Evolutionary conservation across 2,113 vertebrate genomes (phyloP), one percentile per base, ranked within the genome.

Genomic region (Meriones unguiculatus): DNA sequence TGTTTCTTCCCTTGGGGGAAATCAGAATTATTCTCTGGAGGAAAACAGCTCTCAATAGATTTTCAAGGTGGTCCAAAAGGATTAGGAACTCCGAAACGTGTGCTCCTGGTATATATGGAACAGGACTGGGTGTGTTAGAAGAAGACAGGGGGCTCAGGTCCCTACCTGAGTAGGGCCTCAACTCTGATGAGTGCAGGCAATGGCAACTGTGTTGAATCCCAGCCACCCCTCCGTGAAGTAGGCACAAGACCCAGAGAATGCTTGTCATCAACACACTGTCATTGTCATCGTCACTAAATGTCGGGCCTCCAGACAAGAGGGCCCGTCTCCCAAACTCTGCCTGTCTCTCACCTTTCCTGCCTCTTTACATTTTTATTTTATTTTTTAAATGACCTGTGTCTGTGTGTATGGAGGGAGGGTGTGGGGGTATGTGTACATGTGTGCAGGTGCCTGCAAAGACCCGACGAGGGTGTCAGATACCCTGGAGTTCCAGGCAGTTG

Each of bases 1-100:
- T 46, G 2, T 62, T 81, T 73, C 22, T 46, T 24, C 73, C 82
- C 46, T 46, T 81, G 32, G 38, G 77, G 57, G 69, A 89, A 76
- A 46, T n/a, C 85, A 90, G 57, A 87, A 62, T 76, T 88, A 38
- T 90, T 80, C 38, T 89, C 38, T n/a, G n/a, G n/a, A 35, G 65
- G 50, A 73, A 93, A 87, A 62, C 46, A 65, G 15, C 24, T 85
- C 52, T 93, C 30, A 50, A 8, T 17, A 50, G 46, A 46, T 76
- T 85, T 80, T 93, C 70, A 67, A 35, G 50, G 46, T 62, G 62
- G 52, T 57, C 50, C 38, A 87, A 28, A 32, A 32, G 32, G 50
- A 67, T 76, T 41, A 67, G 38, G 84, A 73, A 24, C n/a, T 54
- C 82, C 15, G 87, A 82, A 84, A 50, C 59, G 30, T 17, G 57